Evolutionary conservation across 2,113 vertebrate species (phyloP), one percentile per base, ranked within the genome.

Genomic region (Notiomystis cincta): DNA sequence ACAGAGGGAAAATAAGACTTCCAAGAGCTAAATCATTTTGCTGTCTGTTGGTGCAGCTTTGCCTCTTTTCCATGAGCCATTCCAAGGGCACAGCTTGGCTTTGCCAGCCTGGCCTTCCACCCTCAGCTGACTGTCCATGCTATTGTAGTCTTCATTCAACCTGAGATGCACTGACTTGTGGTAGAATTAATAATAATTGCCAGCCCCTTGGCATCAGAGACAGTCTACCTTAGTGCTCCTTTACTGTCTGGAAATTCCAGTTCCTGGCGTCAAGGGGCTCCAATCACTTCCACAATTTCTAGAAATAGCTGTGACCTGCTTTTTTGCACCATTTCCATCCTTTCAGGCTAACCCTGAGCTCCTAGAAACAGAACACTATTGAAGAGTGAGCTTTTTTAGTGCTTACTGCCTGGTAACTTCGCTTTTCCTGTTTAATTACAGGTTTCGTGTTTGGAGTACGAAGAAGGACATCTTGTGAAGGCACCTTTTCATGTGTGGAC

Each of bases 291-390:
- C 90, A 73, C 86, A 27, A 15, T 54, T 90, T 95, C 97, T 96
- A 91, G 90, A 96, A 97, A 97, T 97, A 97, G 95, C 95, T 61
- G 38, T 93, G 95, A 91, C 88, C 93, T 92, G 86, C 50, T 91
- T 95, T 93, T 96, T 89, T 76, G 35, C 78, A 95, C 93, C 62
- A 16, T 77, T 87, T 86, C 87, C 84, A 18, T 15, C 92, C 89
- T 94, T 95, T 73, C 73, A 91, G 93, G 57, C 45, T 71, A 44
- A 81, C 78, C 38, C 70, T 0, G 9, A 93, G 87, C 91, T 65
- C 61, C 60, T 53, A 28, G 83, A 64, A 94, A 96, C 96, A 97
- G 97, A 95, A 87, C 31, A 0, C 44, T 78, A 96, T 97, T 97
- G 95, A 97, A 65, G 58, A 7, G 20, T 25, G 44, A 65, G 45